Conservation (phyloP, 2,888 invertebrate genomes). For the Orthonevra nobilis region DNA sequence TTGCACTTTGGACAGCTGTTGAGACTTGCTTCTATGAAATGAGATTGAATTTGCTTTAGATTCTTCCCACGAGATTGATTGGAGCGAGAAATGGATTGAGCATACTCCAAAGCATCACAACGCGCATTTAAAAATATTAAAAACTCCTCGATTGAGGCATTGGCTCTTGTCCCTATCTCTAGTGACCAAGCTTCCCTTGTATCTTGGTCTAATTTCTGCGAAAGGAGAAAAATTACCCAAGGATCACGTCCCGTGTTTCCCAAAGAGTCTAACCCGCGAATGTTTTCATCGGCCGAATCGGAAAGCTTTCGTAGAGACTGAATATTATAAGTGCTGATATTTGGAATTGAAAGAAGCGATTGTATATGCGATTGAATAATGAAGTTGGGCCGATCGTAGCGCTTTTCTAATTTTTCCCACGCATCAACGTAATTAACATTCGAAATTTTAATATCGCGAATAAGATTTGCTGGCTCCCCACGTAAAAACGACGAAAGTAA, state of each 20-base stretch:
- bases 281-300: conserved; percentile 10
- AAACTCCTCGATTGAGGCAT: background rate
- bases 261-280: conserved; percentile 3
- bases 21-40: background rate
- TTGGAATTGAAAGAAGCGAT: conserved; percentile 22
- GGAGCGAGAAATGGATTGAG: background rate
- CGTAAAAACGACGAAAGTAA: conserved; percentile 48
- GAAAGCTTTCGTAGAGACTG: conserved; percentile 6
- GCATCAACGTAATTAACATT: conserved; percentile 43
- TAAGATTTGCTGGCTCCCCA: conserved; percentile 41
- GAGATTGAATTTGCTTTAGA: conserved; percentile 1
- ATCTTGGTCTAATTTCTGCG: conserved; percentile 11
- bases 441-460: conserved; percentile 44
- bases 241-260: conserved; percentile 8
- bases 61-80: background rate
- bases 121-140: background rate
- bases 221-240: conserved; percentile 21
- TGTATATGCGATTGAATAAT: conserved; percentile 55
- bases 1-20: conserved; percentile 13
- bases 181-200: conserved; percentile 29
- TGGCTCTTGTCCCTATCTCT: background rate
- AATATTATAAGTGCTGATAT: background rate
- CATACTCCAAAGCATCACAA: background rate
- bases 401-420: conserved; percentile 48
- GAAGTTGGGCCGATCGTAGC: conserved; percentile 48